Evolutionary conservation across 1,140 invertebrate genomes (phyloP), one percentile per base, ranked within the genome.

Genomic region (Grapholita molesta): DNA sequence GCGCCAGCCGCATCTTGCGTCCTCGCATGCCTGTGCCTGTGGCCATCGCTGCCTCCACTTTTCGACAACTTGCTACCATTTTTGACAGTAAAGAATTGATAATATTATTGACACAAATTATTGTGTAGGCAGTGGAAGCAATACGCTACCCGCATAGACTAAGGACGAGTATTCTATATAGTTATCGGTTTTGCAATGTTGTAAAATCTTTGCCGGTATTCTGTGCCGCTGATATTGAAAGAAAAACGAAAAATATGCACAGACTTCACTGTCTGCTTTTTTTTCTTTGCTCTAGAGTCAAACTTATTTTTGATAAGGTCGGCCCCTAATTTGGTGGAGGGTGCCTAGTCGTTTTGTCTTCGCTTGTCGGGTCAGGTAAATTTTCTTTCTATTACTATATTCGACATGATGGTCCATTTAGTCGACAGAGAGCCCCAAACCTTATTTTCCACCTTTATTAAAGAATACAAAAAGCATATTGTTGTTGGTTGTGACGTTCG

Each of bases 1-100:
- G 77, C 80, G 79, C 83, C 82, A 74, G 83, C 86, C 87, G 84
- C 86, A 89, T 89, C 86, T 89, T 88, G 88, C 88, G 86, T 85
- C 88, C 88, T 88, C 87, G 88, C 88, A 89, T 90, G 85, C 86
- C 86, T 84, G 76, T 77, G 42, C 18, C 42, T 84, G 76, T 77
- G 77, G 79, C 77, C 82, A 82, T 82, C 87, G 79, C 77, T 88
- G 83, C 89, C 83, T 90, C 86, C 82, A 88, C 78, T 88, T 87
- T 88, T 89, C 86, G 85, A 88, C 86, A 85, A 89, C 85, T 85
- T 80, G 82, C 84, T 77, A 83, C 80, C 81, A 85, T 80, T 83
- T 85, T 85, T 88, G 84, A 89, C 85, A 88, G 82, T 85, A 78
- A 82, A 75, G 76, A 81, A 80, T 84, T 85, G 79, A 82, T 79